Percentiles rank a stretch among this genome's conserved stretches.
phyloP scores from a whole-genome alignment of 2,797 vertebrate genomes.

The Liasis olivaceus region DNA sequence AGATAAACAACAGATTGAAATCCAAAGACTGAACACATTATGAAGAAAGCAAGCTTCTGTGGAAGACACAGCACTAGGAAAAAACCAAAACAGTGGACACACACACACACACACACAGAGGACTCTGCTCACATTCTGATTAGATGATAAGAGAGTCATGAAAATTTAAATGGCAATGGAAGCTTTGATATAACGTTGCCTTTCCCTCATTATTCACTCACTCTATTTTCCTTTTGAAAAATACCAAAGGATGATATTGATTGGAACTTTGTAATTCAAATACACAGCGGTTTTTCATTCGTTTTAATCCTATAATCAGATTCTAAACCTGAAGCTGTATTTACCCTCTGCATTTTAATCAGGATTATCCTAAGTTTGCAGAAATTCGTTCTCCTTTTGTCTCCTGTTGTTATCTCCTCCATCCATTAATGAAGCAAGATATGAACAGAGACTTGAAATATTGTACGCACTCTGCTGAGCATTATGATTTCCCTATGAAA shows the following conservation, averaged over 20 bases:
- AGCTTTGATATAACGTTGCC: conserved; percentile 42
- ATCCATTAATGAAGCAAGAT: conserved; percentile 45
- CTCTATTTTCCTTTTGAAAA: conserved; percentile 45
- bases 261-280: conserved; percentile 67
- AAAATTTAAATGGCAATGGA: conserved; percentile 33
- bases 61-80: neutral
- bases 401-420: conserved; percentile 47
- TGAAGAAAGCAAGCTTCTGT: neutral
- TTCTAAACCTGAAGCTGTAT: conserved; percentile 68
- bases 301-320: conserved; percentile 79
- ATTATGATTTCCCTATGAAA: conserved; percentile 28
- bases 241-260: conserved; percentile 68
- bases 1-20: too few relatives aligned
- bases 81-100: neutral
- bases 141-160: conserved; percentile 33
- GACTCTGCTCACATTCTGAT: conserved; percentile 12
- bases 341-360: conserved; percentile 74
- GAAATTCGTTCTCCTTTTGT: conserved; percentile 47
- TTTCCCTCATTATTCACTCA: conserved; percentile 49
- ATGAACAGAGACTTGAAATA: conserved; percentile 55
- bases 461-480: conserved; percentile 37
- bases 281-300: conserved; percentile 60
- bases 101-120: neutral
- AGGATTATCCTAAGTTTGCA: conserved; percentile 63
- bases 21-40: too few relatives aligned